A percentile compares a stretch with the other conserved stretches of the same genome.
Conservation (phyloP, 2,888 invertebrate species). For the Alsophila aescularia region DNA sequence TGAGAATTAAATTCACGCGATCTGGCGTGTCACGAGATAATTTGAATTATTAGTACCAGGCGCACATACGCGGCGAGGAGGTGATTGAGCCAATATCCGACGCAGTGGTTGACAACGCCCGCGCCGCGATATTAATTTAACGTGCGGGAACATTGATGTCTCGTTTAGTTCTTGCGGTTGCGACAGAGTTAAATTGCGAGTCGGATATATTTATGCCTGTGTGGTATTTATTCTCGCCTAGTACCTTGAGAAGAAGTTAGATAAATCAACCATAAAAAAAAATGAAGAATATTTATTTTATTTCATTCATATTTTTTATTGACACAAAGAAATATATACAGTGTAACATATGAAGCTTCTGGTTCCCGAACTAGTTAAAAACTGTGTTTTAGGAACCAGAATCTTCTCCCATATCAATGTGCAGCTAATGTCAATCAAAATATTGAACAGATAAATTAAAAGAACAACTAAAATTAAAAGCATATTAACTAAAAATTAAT, state of each 20-base stretch:
- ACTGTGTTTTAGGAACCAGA: too few species aligned
- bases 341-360: too few species aligned
- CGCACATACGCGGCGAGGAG: constrained; percentile 44
- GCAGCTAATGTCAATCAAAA: too few species aligned
- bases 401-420: too few species aligned
- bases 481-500: too few species aligned
- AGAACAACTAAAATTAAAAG: too few species aligned
- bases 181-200: constrained; percentile 56
- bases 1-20: constrained; percentile 21
- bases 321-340: too few species aligned
- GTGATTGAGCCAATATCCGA: constrained; percentile 59
- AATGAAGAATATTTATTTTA: too few species aligned
- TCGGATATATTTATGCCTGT: constrained; percentile 35
- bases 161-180: constrained; percentile 42
- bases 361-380: too few species aligned
- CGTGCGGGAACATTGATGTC: constrained; percentile 62
- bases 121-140: constrained; percentile 68
- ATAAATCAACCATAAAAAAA: background rate
- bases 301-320: too few species aligned
- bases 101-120: constrained; percentile 53
- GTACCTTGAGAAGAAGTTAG: constrained; percentile 27
- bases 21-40: constrained; percentile 34
- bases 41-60: constrained; percentile 57
- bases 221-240: constrained; percentile 53
- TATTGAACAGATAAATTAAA: too few species aligned